These are phyloP conservation scores for Botia kubotai DNA, from an alignment of 2,797 vertebrate species.

Conservation along the genomic window DNA sequence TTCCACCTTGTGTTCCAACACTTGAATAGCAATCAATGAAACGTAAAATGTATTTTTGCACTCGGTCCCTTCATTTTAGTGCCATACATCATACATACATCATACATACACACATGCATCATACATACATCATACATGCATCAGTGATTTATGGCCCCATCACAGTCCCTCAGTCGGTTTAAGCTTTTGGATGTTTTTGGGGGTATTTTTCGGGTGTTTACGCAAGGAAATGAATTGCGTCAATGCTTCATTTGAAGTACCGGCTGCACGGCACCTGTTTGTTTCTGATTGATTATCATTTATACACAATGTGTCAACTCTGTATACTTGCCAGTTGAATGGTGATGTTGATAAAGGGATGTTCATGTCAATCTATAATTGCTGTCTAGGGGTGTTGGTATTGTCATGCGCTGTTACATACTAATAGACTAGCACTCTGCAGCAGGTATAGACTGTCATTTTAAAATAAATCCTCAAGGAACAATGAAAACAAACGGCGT, in stretches of 20 bases:
- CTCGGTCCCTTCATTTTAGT: conserved; percentile 33
- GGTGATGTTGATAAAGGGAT: conserved; percentile 17
- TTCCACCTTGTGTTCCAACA: conserved; percentile 46
- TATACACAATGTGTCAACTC: conserved; percentile 30
- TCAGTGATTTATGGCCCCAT: not conserved
- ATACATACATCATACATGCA: conserved; percentile 18
- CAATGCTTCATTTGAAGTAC: conserved; percentile 9
- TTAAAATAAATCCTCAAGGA: conserved; percentile 38
- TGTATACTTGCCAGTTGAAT: conserved; percentile 37
- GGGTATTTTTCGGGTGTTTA: conserved; percentile 7
- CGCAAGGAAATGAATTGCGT: not conserved
- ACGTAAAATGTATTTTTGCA: not conserved
- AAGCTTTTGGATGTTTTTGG: conserved; percentile 25
- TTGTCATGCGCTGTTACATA: not conserved
- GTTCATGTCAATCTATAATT: not conserved
- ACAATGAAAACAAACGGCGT: conserved; percentile 6
- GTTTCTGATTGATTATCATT: conserved; percentile 26
- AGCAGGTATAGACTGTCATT: conserved; percentile 40
- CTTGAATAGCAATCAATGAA: conserved; percentile 29
- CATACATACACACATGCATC: no score
- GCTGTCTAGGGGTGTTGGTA: conserved; percentile 3
- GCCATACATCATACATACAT: conserved; percentile 33
- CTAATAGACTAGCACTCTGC: conserved; percentile 3
- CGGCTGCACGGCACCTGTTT: conserved; percentile 10
- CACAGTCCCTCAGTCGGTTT: conserved; percentile 8